phyloP scores from a whole-genome alignment of 2,888 invertebrate genomes.

The Panorpa germanica region DNA sequence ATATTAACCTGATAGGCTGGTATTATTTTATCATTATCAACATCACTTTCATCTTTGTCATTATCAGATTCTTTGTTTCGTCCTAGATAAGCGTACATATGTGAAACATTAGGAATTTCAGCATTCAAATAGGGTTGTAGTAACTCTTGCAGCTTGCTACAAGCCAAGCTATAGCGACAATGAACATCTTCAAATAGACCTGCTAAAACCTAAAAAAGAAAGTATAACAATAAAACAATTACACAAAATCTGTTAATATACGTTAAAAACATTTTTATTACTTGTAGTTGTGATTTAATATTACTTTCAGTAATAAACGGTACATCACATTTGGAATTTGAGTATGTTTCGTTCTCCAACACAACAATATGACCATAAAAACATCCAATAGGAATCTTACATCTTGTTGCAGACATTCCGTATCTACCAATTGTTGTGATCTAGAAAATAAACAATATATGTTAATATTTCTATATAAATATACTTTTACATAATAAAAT shows the following conservation, averaged over 20 bases:
- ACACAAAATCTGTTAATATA: slow-evolving; percentile 9
- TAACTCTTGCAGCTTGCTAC: slow-evolving; percentile 63
- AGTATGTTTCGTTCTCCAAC: slow-evolving; percentile 37
- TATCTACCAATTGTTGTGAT: slow-evolving; percentile 83
- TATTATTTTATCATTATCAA: slow-evolving; percentile 28
- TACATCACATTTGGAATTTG: no score
- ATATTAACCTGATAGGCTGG: slow-evolving; percentile 27
- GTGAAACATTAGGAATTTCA: slow-evolving; percentile 65
- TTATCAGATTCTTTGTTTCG: slow-evolving; percentile 39
- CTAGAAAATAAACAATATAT: slow-evolving; percentile 24
- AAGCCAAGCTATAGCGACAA: slow-evolving; percentile 65
- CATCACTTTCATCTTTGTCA: no score
- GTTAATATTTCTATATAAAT: no score
- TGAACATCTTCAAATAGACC: slow-evolving; percentile 62
- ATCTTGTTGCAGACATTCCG: slow-evolving; percentile 78
- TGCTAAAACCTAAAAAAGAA: slow-evolving; percentile 28
- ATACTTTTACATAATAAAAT: no score
- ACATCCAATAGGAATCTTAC: slow-evolving; percentile 80
- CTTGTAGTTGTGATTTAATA: neutral
- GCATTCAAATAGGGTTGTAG: slow-evolving; percentile 57
- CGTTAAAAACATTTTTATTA: slow-evolving; percentile 5
- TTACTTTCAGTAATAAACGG: neutral
- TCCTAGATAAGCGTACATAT: slow-evolving; percentile 67
- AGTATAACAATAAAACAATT: slow-evolving; percentile 3
- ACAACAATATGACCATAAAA: slow-evolving; percentile 82